phyloP scores from a whole-genome alignment of 64 coral and sea anemone genomes.

The Orbicella faveolata region DNA sequence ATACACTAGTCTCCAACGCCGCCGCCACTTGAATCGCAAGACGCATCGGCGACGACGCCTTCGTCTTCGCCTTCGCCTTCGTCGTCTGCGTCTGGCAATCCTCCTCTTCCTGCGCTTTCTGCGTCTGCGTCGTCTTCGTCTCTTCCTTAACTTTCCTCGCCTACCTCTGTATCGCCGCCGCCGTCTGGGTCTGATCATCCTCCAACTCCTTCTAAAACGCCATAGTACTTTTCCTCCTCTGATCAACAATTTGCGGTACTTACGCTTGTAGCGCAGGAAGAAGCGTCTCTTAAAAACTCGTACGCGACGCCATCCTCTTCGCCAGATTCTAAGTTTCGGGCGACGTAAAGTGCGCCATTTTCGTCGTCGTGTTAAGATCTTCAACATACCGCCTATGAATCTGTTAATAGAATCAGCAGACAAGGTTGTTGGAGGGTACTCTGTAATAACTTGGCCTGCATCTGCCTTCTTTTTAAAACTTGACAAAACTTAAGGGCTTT shows the following conservation, averaged over 20 bases:
- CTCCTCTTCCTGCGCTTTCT: not conserved
- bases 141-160: not conserved
- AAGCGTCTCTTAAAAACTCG: not conserved
- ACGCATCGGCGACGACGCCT: conserved; percentile 15
- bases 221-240: not conserved
- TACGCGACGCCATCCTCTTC: not conserved
- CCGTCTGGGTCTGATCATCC: not conserved
- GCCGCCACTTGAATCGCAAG: not conserved
- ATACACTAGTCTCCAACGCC: conserved; percentile 11
- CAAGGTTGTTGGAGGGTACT: not conserved
- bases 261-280: not conserved
- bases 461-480: not conserved
- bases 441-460: not conserved
- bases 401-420: not conserved
- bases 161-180: not conserved
- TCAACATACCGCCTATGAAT: not conserved
- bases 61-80: not conserved
- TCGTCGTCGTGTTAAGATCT: not conserved
- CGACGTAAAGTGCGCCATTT: not conserved
- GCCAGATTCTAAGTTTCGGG: not conserved
- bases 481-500: too few relatives aligned
- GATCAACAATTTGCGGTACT: not conserved
- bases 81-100: not conserved
- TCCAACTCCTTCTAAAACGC: not conserved
- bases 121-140: not conserved